Percentiles rank a stretch among this genome's conserved stretches.
phyloP scores from a whole-genome alignment of 2,797 vertebrate genomes.

The Pangasius krempfi region DNA sequence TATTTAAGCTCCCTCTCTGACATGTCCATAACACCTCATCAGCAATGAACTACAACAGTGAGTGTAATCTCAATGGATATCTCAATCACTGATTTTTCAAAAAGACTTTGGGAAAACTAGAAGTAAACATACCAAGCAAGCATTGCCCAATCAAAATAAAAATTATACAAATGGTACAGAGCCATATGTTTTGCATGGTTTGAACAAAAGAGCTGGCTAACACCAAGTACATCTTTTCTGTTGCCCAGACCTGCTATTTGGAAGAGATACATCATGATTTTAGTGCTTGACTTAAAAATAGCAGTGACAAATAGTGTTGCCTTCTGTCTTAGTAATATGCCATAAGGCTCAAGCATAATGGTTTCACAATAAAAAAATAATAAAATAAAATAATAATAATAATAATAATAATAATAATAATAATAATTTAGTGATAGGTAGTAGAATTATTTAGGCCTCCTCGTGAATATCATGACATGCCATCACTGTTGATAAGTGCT shows the following conservation, averaged over 20 bases:
- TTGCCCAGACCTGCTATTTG: background rate
- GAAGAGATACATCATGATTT: background rate
- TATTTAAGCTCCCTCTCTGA: background rate
- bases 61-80: background rate
- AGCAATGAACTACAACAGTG: background rate
- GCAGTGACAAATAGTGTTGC: background rate
- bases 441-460: background rate
- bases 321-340: background rate
- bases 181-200: background rate
- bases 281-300: background rate
- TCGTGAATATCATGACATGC: background rate
- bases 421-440: background rate
- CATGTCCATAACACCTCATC: background rate
- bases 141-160: background rate
- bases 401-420: slow-evolving; percentile 2
- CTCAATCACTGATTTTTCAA: background rate
- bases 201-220: background rate
- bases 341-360: background rate
- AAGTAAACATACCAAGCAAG: background rate
- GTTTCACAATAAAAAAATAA: background rate
- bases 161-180: background rate
- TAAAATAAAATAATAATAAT: background rate
- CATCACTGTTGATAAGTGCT: background rate
- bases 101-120: background rate
- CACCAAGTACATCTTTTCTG: background rate